These are phyloP conservation scores for Drosophila orena DNA, from an alignment of 1,140 invertebrate genomes.

Conservation along the genomic window DNA sequence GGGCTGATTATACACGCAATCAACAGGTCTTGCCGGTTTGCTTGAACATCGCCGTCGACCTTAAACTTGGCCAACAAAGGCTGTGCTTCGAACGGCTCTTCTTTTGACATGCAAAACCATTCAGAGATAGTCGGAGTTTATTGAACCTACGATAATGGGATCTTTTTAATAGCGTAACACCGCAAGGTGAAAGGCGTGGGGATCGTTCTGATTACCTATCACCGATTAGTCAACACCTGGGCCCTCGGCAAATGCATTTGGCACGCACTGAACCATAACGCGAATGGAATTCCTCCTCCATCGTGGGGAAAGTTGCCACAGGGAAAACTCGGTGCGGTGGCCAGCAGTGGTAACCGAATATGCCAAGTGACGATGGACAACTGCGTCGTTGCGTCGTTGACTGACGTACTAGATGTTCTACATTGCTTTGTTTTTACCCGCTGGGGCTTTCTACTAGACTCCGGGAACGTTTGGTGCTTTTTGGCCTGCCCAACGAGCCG, in stretches of 20 bases:
- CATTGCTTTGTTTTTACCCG: conserved; percentile 2
- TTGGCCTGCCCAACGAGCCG: conserved; percentile 68
- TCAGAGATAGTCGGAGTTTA: conserved; percentile 50
- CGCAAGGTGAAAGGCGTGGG: conserved; percentile 65
- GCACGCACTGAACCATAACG: conserved; percentile 38
- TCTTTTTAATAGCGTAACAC: conserved; percentile 27
- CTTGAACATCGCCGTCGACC: conserved; percentile 15
- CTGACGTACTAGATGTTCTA: conserved; percentile 39
- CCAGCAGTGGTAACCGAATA: conserved; percentile 34
- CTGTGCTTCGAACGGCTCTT: conserved; percentile 19
- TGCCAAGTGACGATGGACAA: conserved; percentile 40
- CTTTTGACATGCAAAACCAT: conserved; percentile 72
- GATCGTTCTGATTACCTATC: conserved; percentile 53
- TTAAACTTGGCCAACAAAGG: conserved; percentile 40
- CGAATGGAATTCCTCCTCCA: conserved; percentile 30
- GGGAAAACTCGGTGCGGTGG: conserved; percentile 38
- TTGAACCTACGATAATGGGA: conserved; percentile 53
- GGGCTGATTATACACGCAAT: conserved; percentile 69
- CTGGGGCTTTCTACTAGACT: conserved; percentile 45
- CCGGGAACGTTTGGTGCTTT: conserved; percentile 42
- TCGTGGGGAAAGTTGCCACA: conserved; percentile 51
- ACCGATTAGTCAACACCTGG: conserved; percentile 47
- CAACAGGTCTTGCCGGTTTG: conserved; percentile 69
- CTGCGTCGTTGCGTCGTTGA: background rate
- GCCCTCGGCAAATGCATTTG: conserved; percentile 26